Percentiles rank a stretch among this genome's conserved stretches.
These are phyloP conservation scores for Hydrolagus colliei DNA, from an alignment of 2,797 vertebrate genomes.

Conservation along the genomic window DNA sequence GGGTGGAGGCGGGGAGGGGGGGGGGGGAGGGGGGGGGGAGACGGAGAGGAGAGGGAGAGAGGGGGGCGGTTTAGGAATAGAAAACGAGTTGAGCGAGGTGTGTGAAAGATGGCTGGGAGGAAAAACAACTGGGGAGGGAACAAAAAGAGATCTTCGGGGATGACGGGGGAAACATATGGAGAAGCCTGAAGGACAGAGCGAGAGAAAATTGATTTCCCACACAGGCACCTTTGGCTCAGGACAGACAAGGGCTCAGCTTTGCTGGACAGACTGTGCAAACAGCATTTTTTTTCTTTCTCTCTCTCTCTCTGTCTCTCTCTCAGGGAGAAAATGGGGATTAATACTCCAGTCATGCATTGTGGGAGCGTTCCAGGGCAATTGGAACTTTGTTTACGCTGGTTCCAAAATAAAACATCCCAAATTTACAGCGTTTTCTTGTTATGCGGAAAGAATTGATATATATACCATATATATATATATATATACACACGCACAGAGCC, in stretches of 20 bases:
- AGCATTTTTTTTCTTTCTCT: neutral
- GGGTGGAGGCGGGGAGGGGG: no score
- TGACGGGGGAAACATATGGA: neutral
- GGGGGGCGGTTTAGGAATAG: no score
- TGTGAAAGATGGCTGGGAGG: slow-evolving; percentile 1
- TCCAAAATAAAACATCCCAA: neutral
- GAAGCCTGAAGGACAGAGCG: neutral
- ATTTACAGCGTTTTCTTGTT: neutral
- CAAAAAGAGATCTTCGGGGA: neutral
- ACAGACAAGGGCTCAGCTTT: neutral
- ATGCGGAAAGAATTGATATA: neutral
- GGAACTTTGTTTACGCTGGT: neutral
- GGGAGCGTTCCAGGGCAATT: neutral
- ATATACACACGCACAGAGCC: no score
- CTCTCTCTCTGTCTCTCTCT: no score
- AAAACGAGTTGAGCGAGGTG: neutral
- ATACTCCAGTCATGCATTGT: neutral
- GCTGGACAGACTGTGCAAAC: slow-evolving; percentile 12
- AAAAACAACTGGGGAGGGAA: neutral
- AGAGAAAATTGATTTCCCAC: slow-evolving; percentile 17
- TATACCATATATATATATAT: no score
- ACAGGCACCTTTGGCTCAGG: neutral
- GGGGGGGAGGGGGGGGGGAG: no score
- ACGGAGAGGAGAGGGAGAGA: no score
- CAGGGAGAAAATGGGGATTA: neutral